phyloP scores from a whole-genome alignment of 2,888 invertebrate species.

The Caenorhabditis sp. region DNA sequence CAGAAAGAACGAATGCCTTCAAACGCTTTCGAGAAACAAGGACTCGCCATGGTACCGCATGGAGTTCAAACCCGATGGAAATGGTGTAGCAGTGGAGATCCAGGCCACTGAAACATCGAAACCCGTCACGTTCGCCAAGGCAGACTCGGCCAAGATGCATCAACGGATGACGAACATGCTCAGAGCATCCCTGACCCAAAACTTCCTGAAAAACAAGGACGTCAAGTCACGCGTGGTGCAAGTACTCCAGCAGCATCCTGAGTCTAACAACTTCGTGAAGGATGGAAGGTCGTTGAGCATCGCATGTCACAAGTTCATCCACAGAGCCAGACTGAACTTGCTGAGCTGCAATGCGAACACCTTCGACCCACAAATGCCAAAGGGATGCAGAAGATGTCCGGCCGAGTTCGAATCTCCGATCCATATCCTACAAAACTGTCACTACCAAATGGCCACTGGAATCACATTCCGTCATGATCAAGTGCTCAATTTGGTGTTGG shows the following conservation, averaged over 20 bases:
- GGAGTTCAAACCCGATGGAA: not conserved
- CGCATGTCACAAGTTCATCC: conserved; percentile 13
- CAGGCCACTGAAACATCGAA: not conserved
- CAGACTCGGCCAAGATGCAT: not conserved
- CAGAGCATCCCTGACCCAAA: not conserved
- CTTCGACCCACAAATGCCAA: not conserved
- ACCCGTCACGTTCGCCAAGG: not conserved
- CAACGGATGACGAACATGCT: not conserved
- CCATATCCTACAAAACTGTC: conserved; percentile 21
- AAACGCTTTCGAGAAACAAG: not conserved
- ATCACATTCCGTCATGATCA: conserved; percentile 14
- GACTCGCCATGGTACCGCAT: not conserved
- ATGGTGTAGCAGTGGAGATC: not conserved
- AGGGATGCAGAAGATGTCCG: conserved; percentile 11
- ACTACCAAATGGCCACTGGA: not conserved
- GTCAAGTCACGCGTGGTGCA: conserved; percentile 5
- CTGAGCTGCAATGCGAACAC: conserved; percentile 12
- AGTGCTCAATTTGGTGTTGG: not conserved
- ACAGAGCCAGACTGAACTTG: conserved; percentile 15
- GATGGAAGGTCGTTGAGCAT: not conserved
- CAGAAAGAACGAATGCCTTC: not conserved
- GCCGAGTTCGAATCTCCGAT: not conserved
- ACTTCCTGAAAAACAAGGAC: not conserved
- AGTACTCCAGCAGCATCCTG: not conserved
- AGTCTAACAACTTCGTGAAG: not conserved